Percentiles rank a stretch among this genome's conserved stretches.
These are phyloP conservation scores for Sebastes elongatus DNA, from an alignment of 2,797 vertebrate genomes.

Conservation along the genomic window DNA sequence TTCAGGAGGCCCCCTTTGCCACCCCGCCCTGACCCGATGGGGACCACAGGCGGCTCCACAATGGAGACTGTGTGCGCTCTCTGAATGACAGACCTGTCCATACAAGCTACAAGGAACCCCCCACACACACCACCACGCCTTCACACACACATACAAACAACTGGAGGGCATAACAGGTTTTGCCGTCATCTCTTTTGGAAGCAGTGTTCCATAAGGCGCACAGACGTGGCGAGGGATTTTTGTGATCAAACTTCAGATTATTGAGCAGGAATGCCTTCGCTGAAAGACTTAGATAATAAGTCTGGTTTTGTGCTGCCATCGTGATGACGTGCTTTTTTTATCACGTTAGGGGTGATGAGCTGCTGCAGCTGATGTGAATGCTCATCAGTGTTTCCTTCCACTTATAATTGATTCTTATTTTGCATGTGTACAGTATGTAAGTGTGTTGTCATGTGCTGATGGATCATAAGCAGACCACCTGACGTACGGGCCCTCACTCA, in stretches of 20 bases:
- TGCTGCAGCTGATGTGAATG: constrained; percentile 2
- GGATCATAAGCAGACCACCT: constrained; percentile 44
- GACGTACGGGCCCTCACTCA: constrained; percentile 34
- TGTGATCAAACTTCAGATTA: constrained; percentile 58
- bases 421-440: constrained; percentile 18
- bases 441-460: constrained; percentile 4
- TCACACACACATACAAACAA: constrained; percentile 45
- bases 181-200: constrained; percentile 51
- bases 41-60: constrained; percentile 71
- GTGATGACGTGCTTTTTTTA: constrained; percentile 8
- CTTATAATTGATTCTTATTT: constrained; percentile 25
- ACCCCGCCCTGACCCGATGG: constrained; percentile 65
- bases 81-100: constrained; percentile 80
- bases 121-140: background rate
- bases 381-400: constrained; percentile 27
- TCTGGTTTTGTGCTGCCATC: background rate
- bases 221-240: constrained; percentile 24
- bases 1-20: constrained; percentile 59
- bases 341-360: constrained; percentile 16
- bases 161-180: constrained; percentile 35
- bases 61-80: constrained; percentile 72
- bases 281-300: constrained; percentile 22
- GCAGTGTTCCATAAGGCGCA: constrained; percentile 51
- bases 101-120: constrained; percentile 54
- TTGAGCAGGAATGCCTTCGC: constrained; percentile 33